Base-by-base conservation (phyloP, 2,888 invertebrate genomes). In the Sipha maydis region DNA sequence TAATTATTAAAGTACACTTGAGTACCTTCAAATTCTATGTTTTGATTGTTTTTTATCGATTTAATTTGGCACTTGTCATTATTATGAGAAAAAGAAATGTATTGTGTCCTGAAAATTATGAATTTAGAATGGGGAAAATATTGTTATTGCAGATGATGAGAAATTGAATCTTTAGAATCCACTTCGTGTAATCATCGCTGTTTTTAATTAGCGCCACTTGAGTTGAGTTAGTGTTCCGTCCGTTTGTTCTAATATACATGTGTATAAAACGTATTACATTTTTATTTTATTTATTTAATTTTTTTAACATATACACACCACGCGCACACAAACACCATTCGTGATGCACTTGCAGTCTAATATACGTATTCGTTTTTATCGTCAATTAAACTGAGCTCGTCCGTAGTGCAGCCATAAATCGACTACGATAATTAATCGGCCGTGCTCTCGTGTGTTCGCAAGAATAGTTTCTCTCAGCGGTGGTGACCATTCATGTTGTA, bases 331-430 rank as follows among this genome's bases (percentile, higher is more conserved):
- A 28, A 69, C 69, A 9, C 71, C 31, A 28, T 14, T 28, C 14
- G 48, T 48, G 1, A 14, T 48, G 48, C 48, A 48, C 61, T 61
- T 61, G 61, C 71, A 14, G n/a, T 69, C 69, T 71, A 7, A 11
- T 41, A 41, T 9, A 41, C 71, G 17, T 71, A 21, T 61, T 28
- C 5, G 54, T 84, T 75, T 75, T 84, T 76, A 61, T 84, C 75
- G 84, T 76, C 84, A 76, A 84, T 84, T 84, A 84, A 75, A 83
- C 83, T 11, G 38, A 83, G 83, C 56, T 21, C 25, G 8, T 48
- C 48, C 48, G 31, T 31, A 48, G 17, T 83, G 41, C 54, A 25
- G 38, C 28, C 71, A n/a, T 83, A 71, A 83, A 83, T 83, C 83
- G 73, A 34, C 73, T 9, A 34, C 71, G 75, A 75, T 83, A 14